These are phyloP conservation scores for Anabas testudineus DNA, from an alignment of 2,797 vertebrate species.

Conservation along the genomic window DNA sequence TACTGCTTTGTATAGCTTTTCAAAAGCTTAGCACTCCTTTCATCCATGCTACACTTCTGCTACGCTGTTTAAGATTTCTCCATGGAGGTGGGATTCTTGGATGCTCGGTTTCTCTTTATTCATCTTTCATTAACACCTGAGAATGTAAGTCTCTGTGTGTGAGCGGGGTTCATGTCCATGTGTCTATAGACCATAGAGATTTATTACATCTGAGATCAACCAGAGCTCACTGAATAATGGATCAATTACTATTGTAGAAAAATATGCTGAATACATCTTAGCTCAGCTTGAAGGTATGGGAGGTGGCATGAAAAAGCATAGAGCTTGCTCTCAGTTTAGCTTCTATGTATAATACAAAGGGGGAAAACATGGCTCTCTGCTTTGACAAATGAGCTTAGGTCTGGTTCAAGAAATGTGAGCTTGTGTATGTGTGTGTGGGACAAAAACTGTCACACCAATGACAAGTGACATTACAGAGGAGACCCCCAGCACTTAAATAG, in stretches of 20 bases:
- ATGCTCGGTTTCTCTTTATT: slow-evolving; percentile 55
- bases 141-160: slow-evolving; percentile 39
- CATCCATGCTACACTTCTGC: slow-evolving; percentile 63
- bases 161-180: slow-evolving; percentile 36
- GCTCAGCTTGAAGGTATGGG: slow-evolving; percentile 54
- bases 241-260: slow-evolving; percentile 61
- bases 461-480: slow-evolving; percentile 74
- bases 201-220: slow-evolving; percentile 67
- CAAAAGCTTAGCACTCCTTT: slow-evolving; percentile 69
- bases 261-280: slow-evolving; percentile 65
- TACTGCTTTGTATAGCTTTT: slow-evolving; percentile 62
- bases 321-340: slow-evolving; percentile 38
- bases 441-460: slow-evolving; percentile 67
- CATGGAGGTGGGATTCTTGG: slow-evolving; percentile 63
- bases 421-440: no score
- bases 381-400: slow-evolving; percentile 66
- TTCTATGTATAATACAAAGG: slow-evolving; percentile 37
- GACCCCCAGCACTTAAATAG: slow-evolving; percentile 75
- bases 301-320: slow-evolving; percentile 36
- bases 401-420: slow-evolving; percentile 34
- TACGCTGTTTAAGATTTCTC: slow-evolving; percentile 72
- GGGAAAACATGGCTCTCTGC: slow-evolving; percentile 41
- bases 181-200: slow-evolving; percentile 54
- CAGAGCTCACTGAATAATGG: slow-evolving; percentile 72
- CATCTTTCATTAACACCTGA: slow-evolving; percentile 43